phyloP scores from a whole-genome alignment of 2,888 invertebrate species.

The Dryobotodes eremita region DNA sequence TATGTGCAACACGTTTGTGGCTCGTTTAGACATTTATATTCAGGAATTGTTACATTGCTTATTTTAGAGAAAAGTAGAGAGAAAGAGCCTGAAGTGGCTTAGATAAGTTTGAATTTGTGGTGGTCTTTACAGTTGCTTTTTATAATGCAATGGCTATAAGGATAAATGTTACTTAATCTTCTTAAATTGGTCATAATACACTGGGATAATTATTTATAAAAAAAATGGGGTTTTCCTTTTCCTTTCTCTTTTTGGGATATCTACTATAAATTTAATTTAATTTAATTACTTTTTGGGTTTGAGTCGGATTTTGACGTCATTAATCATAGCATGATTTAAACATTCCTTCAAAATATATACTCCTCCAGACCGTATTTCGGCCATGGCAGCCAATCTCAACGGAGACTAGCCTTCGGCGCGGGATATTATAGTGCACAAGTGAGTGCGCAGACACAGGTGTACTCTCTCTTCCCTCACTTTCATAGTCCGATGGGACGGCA shows the following conservation, averaged over 20 bases:
- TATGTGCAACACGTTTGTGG: conserved; percentile 59
- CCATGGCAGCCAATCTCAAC: too few relatives aligned
- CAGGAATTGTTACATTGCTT: conserved; percentile 13
- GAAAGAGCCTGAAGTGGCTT: background rate
- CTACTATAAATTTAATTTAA: background rate
- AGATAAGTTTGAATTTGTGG: background rate
- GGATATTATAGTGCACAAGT: too few relatives aligned
- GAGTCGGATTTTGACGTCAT: background rate
- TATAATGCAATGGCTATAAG: background rate
- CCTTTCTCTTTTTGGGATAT: too few relatives aligned
- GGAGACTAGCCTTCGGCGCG: too few relatives aligned
- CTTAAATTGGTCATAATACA: background rate
- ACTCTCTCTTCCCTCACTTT: too few relatives aligned
- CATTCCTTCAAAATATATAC: conserved; percentile 2
- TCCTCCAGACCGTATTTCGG: too few relatives aligned
- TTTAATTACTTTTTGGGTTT: conserved; percentile 5
- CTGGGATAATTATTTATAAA: too few relatives aligned
- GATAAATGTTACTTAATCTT: too few relatives aligned
- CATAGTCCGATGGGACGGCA: too few relatives aligned
- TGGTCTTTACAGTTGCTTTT: background rate
- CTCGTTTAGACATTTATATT: conserved; percentile 47
- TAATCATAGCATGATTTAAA: conserved; percentile 4
- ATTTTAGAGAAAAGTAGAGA: conserved; percentile 12
- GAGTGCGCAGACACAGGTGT: too few relatives aligned
- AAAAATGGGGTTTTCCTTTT: too few relatives aligned